These are phyloP conservation scores for Cynodonichthys magdalenae DNA, from an alignment of 2,797 vertebrate species.

Conservation along the genomic window DNA sequence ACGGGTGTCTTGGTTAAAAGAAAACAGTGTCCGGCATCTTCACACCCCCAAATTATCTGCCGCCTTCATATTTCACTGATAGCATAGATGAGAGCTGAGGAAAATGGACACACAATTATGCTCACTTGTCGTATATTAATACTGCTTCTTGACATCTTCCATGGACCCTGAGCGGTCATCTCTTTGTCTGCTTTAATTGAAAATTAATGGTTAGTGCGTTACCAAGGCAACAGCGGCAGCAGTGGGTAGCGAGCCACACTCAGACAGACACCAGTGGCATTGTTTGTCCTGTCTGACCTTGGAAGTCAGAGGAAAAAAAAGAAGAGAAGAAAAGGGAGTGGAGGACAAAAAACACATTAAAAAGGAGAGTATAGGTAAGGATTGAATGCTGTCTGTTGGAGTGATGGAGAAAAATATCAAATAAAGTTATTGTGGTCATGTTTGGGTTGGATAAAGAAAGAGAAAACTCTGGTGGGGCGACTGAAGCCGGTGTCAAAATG, in stretches of 20 bases:
- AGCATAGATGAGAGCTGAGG: conserved; percentile 82
- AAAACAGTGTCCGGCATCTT: conserved; percentile 67
- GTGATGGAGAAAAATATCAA: conserved; percentile 75
- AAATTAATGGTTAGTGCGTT: conserved; percentile 99
- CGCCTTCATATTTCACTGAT: conserved; percentile 84
- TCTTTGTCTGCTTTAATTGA: conserved; percentile 99
- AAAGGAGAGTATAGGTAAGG: conserved; percentile 78
- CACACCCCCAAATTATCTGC: conserved; percentile 84
- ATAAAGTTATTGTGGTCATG: conserved; percentile 81
- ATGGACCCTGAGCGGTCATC: conserved; percentile 99
- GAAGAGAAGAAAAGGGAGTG: conserved; percentile 77
- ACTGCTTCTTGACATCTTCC: conserved; percentile 99
- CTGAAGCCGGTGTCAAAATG: conserved; percentile 77
- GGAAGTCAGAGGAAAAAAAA: conserved; percentile 86
- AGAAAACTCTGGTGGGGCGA: conserved; percentile 50
- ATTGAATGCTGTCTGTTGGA: conserved; percentile 80
- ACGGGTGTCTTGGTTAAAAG: conserved; percentile 72
- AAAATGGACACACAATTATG: conserved; percentile 99
- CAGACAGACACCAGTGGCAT: conserved; percentile 94
- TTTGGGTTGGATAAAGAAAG: conserved; percentile 49
- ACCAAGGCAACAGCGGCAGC: conserved; percentile 91
- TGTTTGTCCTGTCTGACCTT: conserved; percentile 99
- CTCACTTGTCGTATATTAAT: conserved; percentile 99
- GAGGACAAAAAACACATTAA: conserved; percentile 79
- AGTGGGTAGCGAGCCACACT: conserved; percentile 80